A percentile compares a stretch with the other conserved stretches of the same genome.
These are phyloP conservation scores for Temnothorax ravouxi DNA, from an alignment of 2,888 invertebrate species.

Conservation along the genomic window DNA sequence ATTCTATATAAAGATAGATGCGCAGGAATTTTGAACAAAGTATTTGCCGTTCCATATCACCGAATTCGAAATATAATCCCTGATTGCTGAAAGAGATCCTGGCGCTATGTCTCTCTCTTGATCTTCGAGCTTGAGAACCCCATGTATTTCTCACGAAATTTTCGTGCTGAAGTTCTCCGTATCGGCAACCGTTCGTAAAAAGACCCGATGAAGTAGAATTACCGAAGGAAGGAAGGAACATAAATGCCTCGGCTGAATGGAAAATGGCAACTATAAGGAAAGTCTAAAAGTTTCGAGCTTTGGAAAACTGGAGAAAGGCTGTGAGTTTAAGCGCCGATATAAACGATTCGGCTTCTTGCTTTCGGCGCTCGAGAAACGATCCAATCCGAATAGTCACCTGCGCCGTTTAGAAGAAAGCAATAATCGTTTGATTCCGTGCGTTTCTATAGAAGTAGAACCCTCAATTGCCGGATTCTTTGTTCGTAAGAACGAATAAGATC, in stretches of 20 bases:
- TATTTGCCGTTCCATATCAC: background rate
- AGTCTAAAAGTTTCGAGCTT: conserved; percentile 55
- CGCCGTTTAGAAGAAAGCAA: conserved; percentile 44
- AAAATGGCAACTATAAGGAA: conserved; percentile 55
- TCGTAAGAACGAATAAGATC: conserved; percentile 28
- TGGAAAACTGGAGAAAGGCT: conserved; percentile 30
- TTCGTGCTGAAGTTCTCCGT: conserved; percentile 38
- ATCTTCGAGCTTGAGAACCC: conserved; percentile 8
- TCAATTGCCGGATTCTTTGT: conserved; percentile 3
- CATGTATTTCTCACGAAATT: conserved; percentile 28
- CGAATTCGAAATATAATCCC: conserved; percentile 37
- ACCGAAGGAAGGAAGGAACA: conserved; percentile 16
- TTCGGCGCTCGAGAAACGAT: conserved; percentile 36
- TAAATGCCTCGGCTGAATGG: conserved; percentile 51
- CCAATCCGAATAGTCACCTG: conserved; percentile 55
- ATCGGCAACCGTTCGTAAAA: conserved; percentile 32
- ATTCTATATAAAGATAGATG: background rate
- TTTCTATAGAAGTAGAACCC: conserved; percentile 14
- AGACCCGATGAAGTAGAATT: conserved; percentile 38
- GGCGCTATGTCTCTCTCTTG: background rate
- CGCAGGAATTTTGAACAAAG: conserved; percentile 15
- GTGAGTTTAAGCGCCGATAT: conserved; percentile 65
- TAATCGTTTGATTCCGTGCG: conserved; percentile 47
- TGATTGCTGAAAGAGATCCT: background rate
- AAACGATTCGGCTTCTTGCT: conserved; percentile 56